These are phyloP conservation scores for Rhynchonycteris naso DNA, from an alignment of 2,797 vertebrate species.

Conservation along the genomic window DNA sequence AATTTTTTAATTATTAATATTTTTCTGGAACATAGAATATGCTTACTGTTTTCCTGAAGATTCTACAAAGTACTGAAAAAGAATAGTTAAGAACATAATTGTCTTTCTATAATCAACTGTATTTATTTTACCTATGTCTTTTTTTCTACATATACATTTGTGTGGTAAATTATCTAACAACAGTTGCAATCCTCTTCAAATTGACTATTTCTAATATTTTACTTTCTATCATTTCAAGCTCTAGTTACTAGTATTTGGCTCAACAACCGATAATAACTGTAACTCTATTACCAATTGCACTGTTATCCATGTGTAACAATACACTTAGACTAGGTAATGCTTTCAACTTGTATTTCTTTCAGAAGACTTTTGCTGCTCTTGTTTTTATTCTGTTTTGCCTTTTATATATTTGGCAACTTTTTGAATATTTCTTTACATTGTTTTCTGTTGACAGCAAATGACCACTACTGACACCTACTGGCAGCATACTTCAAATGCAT, in stretches of 20 bases:
- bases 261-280: not conserved
- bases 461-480: not conserved
- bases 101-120: not conserved
- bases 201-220: not conserved
- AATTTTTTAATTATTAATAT: not conserved
- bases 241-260: not conserved
- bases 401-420: not conserved
- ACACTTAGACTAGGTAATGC: not conserved
- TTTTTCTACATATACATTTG: not conserved
- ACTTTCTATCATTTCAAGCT: not conserved
- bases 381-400: not conserved
- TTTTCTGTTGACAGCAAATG: not conserved
- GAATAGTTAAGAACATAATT: not conserved
- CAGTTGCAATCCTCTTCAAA: not conserved
- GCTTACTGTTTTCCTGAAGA: not conserved
- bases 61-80: not conserved
- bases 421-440: not conserved
- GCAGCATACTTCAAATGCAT: not conserved
- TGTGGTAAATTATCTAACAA: not conserved
- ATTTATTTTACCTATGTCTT: not conserved
- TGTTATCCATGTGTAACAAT: not conserved
- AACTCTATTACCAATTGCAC: not conserved
- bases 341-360: not conserved
- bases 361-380: not conserved
- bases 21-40: not conserved